Base-by-base conservation (phyloP, 1,140 invertebrate genomes). In the Drosophila trapezifrons region DNA sequence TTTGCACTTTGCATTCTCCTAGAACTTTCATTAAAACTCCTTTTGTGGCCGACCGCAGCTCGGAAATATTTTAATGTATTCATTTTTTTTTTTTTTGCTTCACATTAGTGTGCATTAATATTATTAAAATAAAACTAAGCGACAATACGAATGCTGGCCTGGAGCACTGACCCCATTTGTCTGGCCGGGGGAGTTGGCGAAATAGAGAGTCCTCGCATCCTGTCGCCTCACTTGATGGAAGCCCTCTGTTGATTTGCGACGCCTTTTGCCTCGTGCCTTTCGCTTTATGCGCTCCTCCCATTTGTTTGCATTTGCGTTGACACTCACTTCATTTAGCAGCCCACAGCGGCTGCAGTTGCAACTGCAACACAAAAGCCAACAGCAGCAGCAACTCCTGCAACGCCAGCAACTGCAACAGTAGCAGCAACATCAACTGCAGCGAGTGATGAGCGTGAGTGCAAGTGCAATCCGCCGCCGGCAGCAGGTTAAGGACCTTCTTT, bases 401-500 rank as follows among this genome's bases (percentile, higher is more conserved):
- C 71, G 29, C 13, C 47, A 62, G 2, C 75, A 40, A 27, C 62
- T 25, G 27, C 32, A 20, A 32, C 56, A 65, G 54, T 57, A 64
- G 45, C 47, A 67, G 54, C 38, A 52, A 17, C 27, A 56, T 29
- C 17, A 49, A 40, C 60, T 49, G 60, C 43, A 47, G 65, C 60
- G n/a, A 40, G 42, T 76, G 45, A 43, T 54, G 73, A 20, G 42
- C 40, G 54, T 76, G 52, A 67, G 72, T 76, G 72, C 74, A 76
- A 62, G 56, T 69, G 63, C 74, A 45, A 37, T 38, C 46, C 60
- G 72, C 78, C 79, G 49, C 20, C 22, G 83, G 79, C 77, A 56
- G 83, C 82, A 80, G 87, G 87, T 90, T 90, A 90, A 90, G 80
- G 74, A 87, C 87, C 87, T 90, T 77, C 83, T 83, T 80, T 83